Evolutionary conservation across 2,797 vertebrate genomes (phyloP).

Genomic region (Chaenodraco wilsoni): DNA sequence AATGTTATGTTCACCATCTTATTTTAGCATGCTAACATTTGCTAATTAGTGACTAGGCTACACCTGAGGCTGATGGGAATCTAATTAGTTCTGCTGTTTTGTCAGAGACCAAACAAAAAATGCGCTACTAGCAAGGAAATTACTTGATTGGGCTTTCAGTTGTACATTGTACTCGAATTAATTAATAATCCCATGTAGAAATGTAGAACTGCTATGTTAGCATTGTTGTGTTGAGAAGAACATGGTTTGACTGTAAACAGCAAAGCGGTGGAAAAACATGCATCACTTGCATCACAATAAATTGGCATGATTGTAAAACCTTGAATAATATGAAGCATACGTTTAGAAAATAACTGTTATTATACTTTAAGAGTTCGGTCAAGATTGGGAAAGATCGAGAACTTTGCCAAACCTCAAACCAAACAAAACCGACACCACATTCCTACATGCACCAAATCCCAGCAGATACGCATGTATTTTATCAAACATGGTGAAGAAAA

Average conservation of each 20-base stretch:
- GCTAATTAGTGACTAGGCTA: neutral
- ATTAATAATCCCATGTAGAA: neutral
- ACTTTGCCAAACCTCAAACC: constrained; percentile 52
- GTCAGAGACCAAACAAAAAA: neutral
- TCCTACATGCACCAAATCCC: constrained; percentile 36
- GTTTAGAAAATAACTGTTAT: constrained; percentile 30
- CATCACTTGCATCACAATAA: constrained; percentile 27
- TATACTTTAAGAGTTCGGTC: constrained; percentile 32
- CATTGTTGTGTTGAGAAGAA: neutral
- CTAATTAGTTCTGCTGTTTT: neutral
- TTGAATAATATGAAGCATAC: neutral
- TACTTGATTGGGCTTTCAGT: neutral
- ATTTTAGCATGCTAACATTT: no score
- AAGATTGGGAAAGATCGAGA: constrained; percentile 14
- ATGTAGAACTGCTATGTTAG: neutral
- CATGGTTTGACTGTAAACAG: constrained; percentile 15
- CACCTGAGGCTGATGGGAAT: neutral
- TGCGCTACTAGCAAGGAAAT: neutral
- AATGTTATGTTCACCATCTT: no score
- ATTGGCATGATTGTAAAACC: constrained; percentile 12
- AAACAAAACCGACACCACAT: constrained; percentile 33
- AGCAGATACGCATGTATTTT: constrained; percentile 5
- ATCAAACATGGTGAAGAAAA: constrained; percentile 9
- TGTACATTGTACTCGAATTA: neutral
- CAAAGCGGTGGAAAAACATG: neutral